Evolutionary conservation across 2,113 vertebrate species (phyloP).

Genomic region (Peucedramus taeniatus): DNA sequence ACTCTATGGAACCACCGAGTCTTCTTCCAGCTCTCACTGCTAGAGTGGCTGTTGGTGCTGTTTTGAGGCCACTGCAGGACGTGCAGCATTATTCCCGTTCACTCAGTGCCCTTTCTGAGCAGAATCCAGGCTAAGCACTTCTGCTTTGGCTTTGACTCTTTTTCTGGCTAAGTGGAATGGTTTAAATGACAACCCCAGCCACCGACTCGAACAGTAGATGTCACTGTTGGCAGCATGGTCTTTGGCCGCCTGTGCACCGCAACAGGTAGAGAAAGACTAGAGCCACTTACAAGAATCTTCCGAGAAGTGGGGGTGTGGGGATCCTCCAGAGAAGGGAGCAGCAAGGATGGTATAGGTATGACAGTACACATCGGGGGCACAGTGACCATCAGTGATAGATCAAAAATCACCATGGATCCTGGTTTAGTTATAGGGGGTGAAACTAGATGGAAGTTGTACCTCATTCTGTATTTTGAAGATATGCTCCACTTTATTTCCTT

Average conservation of each 20-base stretch:
- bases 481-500: not conserved
- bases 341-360: not conserved
- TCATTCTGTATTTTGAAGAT: not conserved
- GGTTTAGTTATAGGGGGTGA: not conserved
- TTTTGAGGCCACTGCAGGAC: not conserved
- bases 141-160: not conserved
- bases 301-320: not conserved
- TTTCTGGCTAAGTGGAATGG: not conserved
- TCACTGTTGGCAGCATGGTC: not conserved
- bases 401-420: not conserved
- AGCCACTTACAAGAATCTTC: not conserved
- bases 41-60: not conserved
- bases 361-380: rapidly evolving
- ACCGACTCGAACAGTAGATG: not conserved
- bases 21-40: not conserved
- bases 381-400: not conserved
- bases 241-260: not conserved
- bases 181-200: not conserved
- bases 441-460: not conserved
- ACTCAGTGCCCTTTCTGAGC: not conserved
- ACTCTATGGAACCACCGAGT: not conserved
- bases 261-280: not conserved
- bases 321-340: not conserved
- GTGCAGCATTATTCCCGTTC: rapidly evolving
- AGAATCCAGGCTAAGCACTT: not conserved